phyloP scores from a whole-genome alignment of 2,113 vertebrate genomes.

The Notechis scutatus region DNA sequence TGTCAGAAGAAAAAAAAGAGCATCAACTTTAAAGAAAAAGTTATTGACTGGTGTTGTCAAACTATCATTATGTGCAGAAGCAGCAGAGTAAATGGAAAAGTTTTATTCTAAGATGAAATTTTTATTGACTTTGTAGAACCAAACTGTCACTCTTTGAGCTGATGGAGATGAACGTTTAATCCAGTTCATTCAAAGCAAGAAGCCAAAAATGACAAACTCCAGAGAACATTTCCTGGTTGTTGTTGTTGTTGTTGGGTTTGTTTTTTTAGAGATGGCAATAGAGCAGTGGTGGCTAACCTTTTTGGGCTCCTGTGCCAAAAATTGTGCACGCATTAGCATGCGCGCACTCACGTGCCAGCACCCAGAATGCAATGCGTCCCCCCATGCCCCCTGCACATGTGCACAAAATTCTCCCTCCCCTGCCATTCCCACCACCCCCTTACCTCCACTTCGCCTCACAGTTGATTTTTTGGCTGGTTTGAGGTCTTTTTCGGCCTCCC shows the following conservation, averaged over 20 bases:
- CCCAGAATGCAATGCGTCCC: too few species aligned
- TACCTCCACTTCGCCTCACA: too few species aligned
- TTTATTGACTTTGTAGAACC: constrained; percentile 38
- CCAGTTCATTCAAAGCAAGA: constrained; percentile 27
- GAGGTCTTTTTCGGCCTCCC: too few species aligned
- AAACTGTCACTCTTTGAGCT: constrained; percentile 21
- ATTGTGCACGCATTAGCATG: too few species aligned
- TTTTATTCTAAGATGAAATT: constrained; percentile 35
- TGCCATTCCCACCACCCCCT: too few species aligned
- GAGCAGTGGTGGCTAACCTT: neutral
- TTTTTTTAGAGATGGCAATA: constrained; percentile 13
- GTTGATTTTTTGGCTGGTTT: too few species aligned
- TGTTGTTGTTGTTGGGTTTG: too few species aligned
- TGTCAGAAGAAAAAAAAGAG: constrained; percentile 32
- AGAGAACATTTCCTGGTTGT: constrained; percentile 33
- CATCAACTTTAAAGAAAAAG: constrained; percentile 21
- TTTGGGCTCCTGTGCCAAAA: too few species aligned
- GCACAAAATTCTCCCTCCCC: too few species aligned
- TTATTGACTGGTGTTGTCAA: constrained; percentile 40
- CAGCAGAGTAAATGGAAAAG: constrained; percentile 25
- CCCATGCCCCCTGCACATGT: too few species aligned
- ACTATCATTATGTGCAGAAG: constrained; percentile 19
- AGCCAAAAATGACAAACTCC: constrained; percentile 55
- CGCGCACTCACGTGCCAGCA: too few species aligned
- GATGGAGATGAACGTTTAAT: constrained; percentile 40